phyloP scores from a whole-genome alignment of 2,797 vertebrate genomes.

The Cossypha dichroa region DNA sequence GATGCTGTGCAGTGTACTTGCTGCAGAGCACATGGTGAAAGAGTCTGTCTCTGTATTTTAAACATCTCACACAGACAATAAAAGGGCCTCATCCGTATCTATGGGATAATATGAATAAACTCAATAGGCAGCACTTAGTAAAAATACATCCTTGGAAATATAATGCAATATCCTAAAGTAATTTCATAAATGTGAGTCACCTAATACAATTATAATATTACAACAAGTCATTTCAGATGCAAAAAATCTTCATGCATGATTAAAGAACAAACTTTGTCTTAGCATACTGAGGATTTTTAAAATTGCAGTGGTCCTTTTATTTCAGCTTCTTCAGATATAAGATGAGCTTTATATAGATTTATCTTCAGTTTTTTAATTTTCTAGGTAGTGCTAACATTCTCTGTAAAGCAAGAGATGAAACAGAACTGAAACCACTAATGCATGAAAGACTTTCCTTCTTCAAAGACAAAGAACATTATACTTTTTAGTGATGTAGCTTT shows the following conservation, averaged over 20 bases:
- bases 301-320: background rate
- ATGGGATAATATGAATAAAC: slow-evolving; percentile 17
- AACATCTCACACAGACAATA: background rate
- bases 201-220: background rate
- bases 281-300: background rate
- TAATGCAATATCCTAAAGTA: slow-evolving; percentile 8
- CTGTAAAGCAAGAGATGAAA: slow-evolving; percentile 11
- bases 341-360: background rate
- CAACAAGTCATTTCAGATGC: background rate
- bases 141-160: slow-evolving; percentile 18
- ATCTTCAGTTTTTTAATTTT: slow-evolving; percentile 36
- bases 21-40: rapidly evolving
- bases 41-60: background rate
- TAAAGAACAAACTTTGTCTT: slow-evolving; percentile 8
- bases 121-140: slow-evolving; percentile 1
- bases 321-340: background rate
- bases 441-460: background rate
- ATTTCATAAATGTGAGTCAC: background rate
- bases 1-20: background rate
- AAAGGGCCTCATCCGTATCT: background rate
- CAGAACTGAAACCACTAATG: background rate
- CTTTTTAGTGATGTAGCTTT: slow-evolving; percentile 6
- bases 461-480: slow-evolving; percentile 15
- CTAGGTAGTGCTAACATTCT: background rate
- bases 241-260: background rate